Evolutionary conservation across 1,140 invertebrate genomes (phyloP), one percentile per base, ranked within the genome.

Genomic region (Lasioglossum baleicum): DNA sequence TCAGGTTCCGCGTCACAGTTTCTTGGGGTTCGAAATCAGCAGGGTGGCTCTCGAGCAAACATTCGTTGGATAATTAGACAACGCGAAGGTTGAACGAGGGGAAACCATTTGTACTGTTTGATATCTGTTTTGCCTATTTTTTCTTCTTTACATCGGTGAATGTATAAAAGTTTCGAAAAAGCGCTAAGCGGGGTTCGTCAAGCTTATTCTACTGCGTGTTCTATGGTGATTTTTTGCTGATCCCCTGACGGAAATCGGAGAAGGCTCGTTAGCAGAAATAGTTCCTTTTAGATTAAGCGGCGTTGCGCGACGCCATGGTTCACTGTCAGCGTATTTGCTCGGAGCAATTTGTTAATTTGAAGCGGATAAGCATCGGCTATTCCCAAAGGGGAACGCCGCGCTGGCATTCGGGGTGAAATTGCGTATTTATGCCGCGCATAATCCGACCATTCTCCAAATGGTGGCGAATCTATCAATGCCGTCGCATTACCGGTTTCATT

Each of bases 371-470:
- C 84, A 85, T 64, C 84, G 81, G 80, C 84, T 76, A 80, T 86
- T 85, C 84, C 77, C 83, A 83, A 75, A 71, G 85, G 83, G 84
- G 68, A 60, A 48, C 70, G 65, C 69, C 64, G 56, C 77, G 11
- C 35, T 60, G 65, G 80, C 79, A 84, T 86, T 88, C 74, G 87
- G 74, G 86, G 79, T 87, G 82, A 92, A 92, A 92, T 91, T 90
- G 91, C 89, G 87, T 91, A 91, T 92, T 91, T 92, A 92, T 92
- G 87, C 91, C 83, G 73, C 88, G 90, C 89, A 92, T 92, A 92
- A 92, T 92, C 87, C 88, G 77, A 75, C 90, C 90, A 92, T 92
- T 91, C 86, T 88, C 78, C 75, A 83, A 91, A 92, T 89, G 87
- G 89, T 88, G 84, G 83, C 78, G 87, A 90, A 92, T 92, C 91